Evolutionary conservation across 2,888 invertebrate species (phyloP).

Genomic region (Acrocyrtus sp.): DNA sequence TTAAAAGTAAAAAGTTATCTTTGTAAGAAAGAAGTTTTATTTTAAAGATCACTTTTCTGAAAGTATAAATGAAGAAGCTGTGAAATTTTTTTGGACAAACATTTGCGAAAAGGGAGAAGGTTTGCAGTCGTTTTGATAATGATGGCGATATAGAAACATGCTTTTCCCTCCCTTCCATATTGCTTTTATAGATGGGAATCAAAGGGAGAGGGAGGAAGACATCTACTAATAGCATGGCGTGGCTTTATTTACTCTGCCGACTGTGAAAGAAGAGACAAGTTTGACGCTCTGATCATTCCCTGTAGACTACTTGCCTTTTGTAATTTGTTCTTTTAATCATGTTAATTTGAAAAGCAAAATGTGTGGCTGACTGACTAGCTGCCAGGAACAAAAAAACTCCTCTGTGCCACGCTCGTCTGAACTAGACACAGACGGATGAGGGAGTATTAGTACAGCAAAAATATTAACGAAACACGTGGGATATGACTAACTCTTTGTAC

Average conservation of each 20-base stretch:
- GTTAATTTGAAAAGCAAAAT: slow-evolving; percentile 60
- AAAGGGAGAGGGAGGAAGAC: neutral
- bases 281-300: slow-evolving; percentile 63
- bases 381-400: neutral
- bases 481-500: neutral
- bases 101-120: slow-evolving; percentile 4
- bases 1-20: no score
- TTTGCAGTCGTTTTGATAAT: neutral
- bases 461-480: no score
- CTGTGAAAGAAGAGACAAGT: slow-evolving; percentile 47
- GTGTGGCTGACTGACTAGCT: slow-evolving; percentile 3
- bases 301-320: slow-evolving; percentile 57
- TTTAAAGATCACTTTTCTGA: neutral
- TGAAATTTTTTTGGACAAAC: slow-evolving; percentile 7
- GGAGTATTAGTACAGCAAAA: neutral
- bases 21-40: no score
- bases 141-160: no score
- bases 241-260: neutral
- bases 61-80: neutral
- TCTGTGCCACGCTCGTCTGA: no score
- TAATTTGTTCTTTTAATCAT: slow-evolving; percentile 64
- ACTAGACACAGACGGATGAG: no score
- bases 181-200: neutral
- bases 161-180: slow-evolving; percentile 4
- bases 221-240: neutral